phyloP scores from a whole-genome alignment of 2,113 vertebrate species.

The Tringa solitaria region DNA sequence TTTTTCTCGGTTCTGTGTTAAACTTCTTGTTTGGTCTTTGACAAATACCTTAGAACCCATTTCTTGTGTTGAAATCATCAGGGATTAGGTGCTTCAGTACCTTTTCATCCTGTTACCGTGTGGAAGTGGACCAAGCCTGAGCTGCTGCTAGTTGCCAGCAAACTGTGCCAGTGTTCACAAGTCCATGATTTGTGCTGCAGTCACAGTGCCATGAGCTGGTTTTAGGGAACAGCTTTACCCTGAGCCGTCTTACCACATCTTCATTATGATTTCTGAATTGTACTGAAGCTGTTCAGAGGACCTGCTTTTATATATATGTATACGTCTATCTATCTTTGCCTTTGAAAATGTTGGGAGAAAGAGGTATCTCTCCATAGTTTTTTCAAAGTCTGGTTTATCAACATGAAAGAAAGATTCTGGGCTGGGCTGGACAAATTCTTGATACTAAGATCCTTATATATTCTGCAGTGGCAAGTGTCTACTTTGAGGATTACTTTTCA shows the following conservation, averaged over 20 bases:
- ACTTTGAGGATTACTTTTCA: neutral
- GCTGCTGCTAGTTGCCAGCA: neutral
- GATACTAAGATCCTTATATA: neutral
- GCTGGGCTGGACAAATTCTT: neutral
- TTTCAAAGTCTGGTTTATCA: neutral
- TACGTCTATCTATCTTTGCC: neutral
- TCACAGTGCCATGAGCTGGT: neutral
- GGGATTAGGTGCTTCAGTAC: neutral
- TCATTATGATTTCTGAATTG: neutral
- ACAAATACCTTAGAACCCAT: neutral
- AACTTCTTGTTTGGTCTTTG: neutral
- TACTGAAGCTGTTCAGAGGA: neutral
- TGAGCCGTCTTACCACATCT: neutral
- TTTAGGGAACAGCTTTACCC: neutral
- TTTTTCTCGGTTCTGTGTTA: neutral
- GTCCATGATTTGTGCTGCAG: neutral
- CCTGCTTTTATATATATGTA: no score
- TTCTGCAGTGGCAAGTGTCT: accelerated
- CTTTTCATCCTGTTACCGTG: accelerated
- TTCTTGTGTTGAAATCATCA: neutral
- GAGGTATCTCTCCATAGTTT: neutral
- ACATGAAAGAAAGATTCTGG: neutral
- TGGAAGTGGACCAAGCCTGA: neutral
- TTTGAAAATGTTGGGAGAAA: neutral
- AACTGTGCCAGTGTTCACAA: neutral